These are phyloP conservation scores for Cosmia trapezina DNA, from an alignment of 2,888 invertebrate genomes.

Conservation along the genomic window DNA sequence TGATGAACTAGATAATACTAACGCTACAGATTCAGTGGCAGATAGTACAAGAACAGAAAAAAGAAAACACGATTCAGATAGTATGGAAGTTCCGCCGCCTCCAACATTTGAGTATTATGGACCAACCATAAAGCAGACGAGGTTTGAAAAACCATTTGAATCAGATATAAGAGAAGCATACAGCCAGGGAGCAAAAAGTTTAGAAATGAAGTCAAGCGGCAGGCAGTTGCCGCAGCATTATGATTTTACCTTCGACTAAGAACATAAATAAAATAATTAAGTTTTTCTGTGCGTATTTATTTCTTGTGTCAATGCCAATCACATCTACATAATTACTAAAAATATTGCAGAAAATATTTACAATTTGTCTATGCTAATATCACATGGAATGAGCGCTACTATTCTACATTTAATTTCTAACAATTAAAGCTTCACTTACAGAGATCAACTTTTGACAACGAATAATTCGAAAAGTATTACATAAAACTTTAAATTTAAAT, in stretches of 20 bases:
- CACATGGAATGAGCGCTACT: constrained; percentile 75
- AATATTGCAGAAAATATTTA: constrained; percentile 64
- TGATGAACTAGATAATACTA: constrained; percentile 78
- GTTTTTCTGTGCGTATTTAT: constrained; percentile 66
- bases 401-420: constrained; percentile 61
- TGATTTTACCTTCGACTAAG: constrained; percentile 84
- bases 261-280: constrained; percentile 58
- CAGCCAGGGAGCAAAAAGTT: constrained; percentile 84
- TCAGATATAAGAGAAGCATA: constrained; percentile 85
- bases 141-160: constrained; percentile 79
- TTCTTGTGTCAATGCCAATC: constrained; percentile 68
- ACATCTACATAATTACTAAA: constrained; percentile 56
- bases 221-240: constrained; percentile 81
- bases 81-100: constrained; percentile 91
- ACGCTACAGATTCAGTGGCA: constrained; percentile 62
- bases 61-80: constrained; percentile 63
- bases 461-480: constrained; percentile 49
- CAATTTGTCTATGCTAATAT: constrained; percentile 75
- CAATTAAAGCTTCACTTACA: constrained; percentile 67
- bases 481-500: constrained; percentile 9
- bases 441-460: constrained; percentile 62
- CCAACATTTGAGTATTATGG: constrained; percentile 92
- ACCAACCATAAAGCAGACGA: constrained; percentile 81
- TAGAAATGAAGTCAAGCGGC: constrained; percentile 80
- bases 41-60: constrained; percentile 62